Base-by-base conservation (phyloP, 2,888 invertebrate genomes). In the Prosapia bicincta region DNA sequence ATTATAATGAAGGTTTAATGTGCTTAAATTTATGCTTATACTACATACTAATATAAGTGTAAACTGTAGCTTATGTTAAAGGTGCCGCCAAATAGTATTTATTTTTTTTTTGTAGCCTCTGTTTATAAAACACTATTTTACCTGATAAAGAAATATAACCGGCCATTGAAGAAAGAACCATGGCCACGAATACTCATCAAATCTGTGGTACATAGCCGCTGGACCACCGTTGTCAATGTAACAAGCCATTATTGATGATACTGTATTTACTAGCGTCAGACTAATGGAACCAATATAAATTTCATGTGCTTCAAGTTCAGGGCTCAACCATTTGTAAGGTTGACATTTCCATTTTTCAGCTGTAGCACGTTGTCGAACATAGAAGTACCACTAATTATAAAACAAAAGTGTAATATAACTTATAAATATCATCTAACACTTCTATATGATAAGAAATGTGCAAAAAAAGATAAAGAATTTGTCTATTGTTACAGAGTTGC, bases 281-380 rank as follows among this genome's bases (percentile, higher is more conserved):
- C 90, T 89, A 0, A 88, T 5, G 0, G 88, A 87, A 0, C 92
- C 92, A 3, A 90, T 81, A 81, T 89, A 84, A 78, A 93, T 90
- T 84, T 92, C 92, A 80, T 92, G 90, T 3, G 88, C 85, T 81
- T 92, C 92, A 72, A 92, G 83, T 75, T 91, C 90, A 0, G 90
- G 89, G 0, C 89, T 84, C 13, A 92, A 81, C 89, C 90, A 92
- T 79, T 90, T 91, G 66, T 86, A 86, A 0, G 92, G 92, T 82
- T 93, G 93, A 79, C 91, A 90, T 85, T 93, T 93, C 92, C 93
- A 93, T 79, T 90, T 89, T 71, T 90, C 85, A 0, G 92, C 86
- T 7, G 84, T 82, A 81, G 91, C 88, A 0, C 89, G 85, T 82
- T 88, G 88, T 0, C 87, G 86, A 24, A 92, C 86, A 84, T 92